Conservation (phyloP, 1,140 invertebrate species). For the Rhyzopertha dominica region DNA sequence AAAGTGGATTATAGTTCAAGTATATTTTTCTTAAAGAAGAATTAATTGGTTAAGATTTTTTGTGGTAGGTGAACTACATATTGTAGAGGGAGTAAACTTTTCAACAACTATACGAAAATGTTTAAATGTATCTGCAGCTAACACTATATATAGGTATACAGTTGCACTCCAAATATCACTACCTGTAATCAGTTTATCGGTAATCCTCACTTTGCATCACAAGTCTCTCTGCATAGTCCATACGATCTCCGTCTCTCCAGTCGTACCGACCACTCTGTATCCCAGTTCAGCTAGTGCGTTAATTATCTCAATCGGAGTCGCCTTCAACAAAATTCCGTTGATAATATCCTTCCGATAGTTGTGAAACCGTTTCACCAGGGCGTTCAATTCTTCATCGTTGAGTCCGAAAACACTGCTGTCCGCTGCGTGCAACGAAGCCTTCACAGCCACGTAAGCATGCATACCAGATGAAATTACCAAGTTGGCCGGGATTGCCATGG, state of each 20-base stretch:
- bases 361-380: slow-evolving; percentile 61
- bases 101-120: no score
- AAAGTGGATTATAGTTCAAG: no score
- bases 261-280: slow-evolving; percentile 69
- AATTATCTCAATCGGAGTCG: slow-evolving; percentile 58
- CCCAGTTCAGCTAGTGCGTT: slow-evolving; percentile 70
- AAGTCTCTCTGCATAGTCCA: slow-evolving; percentile 76
- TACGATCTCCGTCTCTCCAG: slow-evolving; percentile 71
- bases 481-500: slow-evolving; percentile 42
- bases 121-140: no score
- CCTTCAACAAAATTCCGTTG: slow-evolving; percentile 66
- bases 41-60: no score
- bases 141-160: no score
- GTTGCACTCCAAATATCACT: no score
- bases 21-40: no score
- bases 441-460: slow-evolving; percentile 66
- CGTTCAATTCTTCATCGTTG: slow-evolving; percentile 59
- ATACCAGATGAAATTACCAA: slow-evolving; percentile 49
- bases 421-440: slow-evolving; percentile 66
- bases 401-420: slow-evolving; percentile 72
- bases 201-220: slow-evolving; percentile 25
- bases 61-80: no score
- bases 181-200: no score
- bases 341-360: slow-evolving; percentile 55
- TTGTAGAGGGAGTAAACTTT: no score